phyloP scores from a whole-genome alignment of 2,888 invertebrate species.

The Lissocephala sabroskyi region DNA sequence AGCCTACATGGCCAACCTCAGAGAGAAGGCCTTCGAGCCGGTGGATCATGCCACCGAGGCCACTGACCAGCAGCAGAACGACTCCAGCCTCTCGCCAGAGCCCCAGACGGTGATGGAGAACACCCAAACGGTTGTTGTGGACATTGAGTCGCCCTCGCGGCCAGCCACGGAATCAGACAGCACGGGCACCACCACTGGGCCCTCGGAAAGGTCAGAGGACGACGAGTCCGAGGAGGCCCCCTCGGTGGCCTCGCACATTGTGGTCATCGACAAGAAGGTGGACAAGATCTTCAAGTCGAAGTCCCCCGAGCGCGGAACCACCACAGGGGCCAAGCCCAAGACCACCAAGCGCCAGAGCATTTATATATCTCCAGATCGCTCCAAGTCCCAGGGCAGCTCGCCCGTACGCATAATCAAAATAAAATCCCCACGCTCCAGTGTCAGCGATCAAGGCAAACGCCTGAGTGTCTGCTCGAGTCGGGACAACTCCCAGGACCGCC shows the following conservation, averaged over 20 bases:
- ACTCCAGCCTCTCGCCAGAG: slow-evolving; percentile 71
- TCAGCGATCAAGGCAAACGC: slow-evolving; percentile 73
- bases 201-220: slow-evolving; percentile 70
- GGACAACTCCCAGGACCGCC: slow-evolving; percentile 70
- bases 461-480: slow-evolving; percentile 68
- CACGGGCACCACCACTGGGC: slow-evolving; percentile 64
- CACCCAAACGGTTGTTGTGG: slow-evolving; percentile 64
- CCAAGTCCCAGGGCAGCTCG: slow-evolving; percentile 70
- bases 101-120: slow-evolving; percentile 72
- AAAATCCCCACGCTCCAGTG: slow-evolving; percentile 75
- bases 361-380: slow-evolving; percentile 74
- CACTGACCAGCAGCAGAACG: slow-evolving; percentile 68
- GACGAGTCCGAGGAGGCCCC: slow-evolving; percentile 64
- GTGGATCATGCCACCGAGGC: slow-evolving; percentile 53
- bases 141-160: slow-evolving; percentile 68
- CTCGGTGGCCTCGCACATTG: slow-evolving; percentile 44
- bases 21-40: slow-evolving; percentile 70
- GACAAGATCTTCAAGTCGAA: slow-evolving; percentile 72
- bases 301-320: slow-evolving; percentile 44
- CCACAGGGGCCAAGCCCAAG: slow-evolving; percentile 48
- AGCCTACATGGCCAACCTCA: slow-evolving; percentile 72
- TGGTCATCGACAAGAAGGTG: slow-evolving; percentile 71
- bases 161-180: slow-evolving; percentile 67
- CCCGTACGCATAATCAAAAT: slow-evolving; percentile 73
- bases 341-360: slow-evolving; percentile 74